Percentiles rank a stretch among this genome's conserved stretches.
These are phyloP conservation scores for Scaptomyza graminum DNA, from an alignment of 1,140 invertebrate genomes.

Conservation along the genomic window DNA sequence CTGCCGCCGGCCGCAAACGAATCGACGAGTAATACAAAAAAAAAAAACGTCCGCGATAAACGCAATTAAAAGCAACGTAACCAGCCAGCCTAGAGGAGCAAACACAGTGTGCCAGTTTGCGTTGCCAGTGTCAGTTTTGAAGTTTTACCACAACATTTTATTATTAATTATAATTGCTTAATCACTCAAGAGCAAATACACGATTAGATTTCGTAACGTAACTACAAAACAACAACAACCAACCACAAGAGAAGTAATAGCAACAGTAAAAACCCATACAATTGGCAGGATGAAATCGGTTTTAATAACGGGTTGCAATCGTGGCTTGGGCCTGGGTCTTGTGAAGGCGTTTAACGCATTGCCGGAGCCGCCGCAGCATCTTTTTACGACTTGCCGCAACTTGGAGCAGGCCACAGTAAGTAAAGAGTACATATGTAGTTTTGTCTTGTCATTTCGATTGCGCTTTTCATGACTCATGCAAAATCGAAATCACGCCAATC, in stretches of 20 bases:
- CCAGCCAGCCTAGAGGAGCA: constrained; percentile 10
- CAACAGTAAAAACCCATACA: no score
- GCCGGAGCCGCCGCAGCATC: constrained; percentile 85
- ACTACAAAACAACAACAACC: constrained; percentile 12
- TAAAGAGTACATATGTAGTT: constrained; percentile 48
- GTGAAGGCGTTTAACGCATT: constrained; percentile 87
- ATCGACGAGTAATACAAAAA: constrained; percentile 31
- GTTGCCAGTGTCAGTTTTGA: constrained; percentile 30
- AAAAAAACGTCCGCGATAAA: constrained; percentile 48
- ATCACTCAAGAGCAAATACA: constrained; percentile 48
- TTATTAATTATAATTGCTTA: constrained; percentile 51
- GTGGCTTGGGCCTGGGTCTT: constrained; percentile 93
- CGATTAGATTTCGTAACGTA: constrained; percentile 63
- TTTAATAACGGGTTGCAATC: constrained; percentile 94
- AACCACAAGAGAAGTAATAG: no score
- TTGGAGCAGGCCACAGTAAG: constrained; percentile 87
- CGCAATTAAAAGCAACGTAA: constrained; percentile 41
- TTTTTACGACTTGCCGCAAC: constrained; percentile 91
- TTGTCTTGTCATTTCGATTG: constrained; percentile 25
- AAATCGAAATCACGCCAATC: not conserved
- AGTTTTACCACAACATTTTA: constrained; percentile 17
- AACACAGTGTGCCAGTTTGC: constrained; percentile 22
- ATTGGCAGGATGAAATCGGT: constrained; percentile 88
- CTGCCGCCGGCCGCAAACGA: constrained; percentile 36
- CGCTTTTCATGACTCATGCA: constrained; percentile 56